Percentiles rank a stretch among this genome's conserved stretches.
Evolutionary conservation across 2,888 invertebrate species (phyloP).

Genomic region (Dicranocentrus wangi): DNA sequence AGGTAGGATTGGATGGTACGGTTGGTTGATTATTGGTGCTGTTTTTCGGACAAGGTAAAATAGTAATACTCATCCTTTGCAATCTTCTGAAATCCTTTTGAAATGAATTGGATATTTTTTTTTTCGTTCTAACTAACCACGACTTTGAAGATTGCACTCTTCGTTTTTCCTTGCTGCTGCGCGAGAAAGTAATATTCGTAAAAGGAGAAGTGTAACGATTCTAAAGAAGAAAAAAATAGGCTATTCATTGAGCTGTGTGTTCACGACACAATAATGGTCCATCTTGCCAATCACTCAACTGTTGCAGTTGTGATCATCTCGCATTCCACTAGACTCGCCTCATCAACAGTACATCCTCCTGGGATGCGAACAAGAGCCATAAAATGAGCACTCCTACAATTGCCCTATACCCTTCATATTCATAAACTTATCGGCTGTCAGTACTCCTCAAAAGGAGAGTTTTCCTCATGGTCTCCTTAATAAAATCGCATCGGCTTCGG

Average conservation of each 20-base stretch:
- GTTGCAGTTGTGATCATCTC: background rate
- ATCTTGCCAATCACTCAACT: constrained; percentile 26
- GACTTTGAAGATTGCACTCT: constrained; percentile 9
- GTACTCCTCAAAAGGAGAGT: constrained; percentile 13
- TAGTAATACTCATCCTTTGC: too few relatives aligned
- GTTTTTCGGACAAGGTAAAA: too few relatives aligned
- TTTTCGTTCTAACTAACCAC: constrained; percentile 2
- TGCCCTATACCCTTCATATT: constrained; percentile 33
- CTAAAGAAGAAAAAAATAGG: constrained; percentile 17
- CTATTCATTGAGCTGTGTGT: constrained; percentile 15
- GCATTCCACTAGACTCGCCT: constrained; percentile 10
- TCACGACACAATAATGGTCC: constrained; percentile 22
- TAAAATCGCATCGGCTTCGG: background rate
- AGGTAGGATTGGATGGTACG: background rate
- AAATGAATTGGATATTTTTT: constrained; percentile 3
- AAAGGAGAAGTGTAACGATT: constrained; percentile 31
- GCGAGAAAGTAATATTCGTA: constrained; percentile 13
- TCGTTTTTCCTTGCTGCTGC: background rate
- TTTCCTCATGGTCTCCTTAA: constrained; percentile 11
- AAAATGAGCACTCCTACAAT: constrained; percentile 15
- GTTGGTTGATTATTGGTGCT: constrained; percentile 16
- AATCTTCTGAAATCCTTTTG: background rate
- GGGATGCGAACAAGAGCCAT: background rate
- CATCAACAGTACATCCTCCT: background rate
- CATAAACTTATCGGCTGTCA: constrained; percentile 37